phyloP scores from a whole-genome alignment of 2,888 invertebrate species.

The Hypolimnas misippus region DNA sequence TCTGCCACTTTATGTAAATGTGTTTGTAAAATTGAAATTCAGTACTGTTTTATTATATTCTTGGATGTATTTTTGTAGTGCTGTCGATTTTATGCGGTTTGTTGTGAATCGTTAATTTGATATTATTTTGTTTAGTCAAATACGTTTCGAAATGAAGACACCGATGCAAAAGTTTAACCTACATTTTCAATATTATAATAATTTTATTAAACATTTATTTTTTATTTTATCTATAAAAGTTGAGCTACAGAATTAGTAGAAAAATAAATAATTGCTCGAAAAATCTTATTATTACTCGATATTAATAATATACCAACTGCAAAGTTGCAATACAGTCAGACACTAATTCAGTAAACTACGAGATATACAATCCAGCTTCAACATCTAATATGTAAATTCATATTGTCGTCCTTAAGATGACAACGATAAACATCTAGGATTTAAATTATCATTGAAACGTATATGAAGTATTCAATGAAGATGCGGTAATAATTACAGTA shows the following conservation, averaged over 20 bases:
- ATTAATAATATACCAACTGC: too few relatives aligned
- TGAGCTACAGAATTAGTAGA: too few relatives aligned
- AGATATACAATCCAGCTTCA: neutral
- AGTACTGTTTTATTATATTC: neutral
- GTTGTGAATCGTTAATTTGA: neutral
- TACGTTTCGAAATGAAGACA: neutral
- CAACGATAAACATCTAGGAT: conserved; percentile 2
- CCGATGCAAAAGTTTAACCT: too few relatives aligned
- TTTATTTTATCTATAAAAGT: neutral
- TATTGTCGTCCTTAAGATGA: neutral
- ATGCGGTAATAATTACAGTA: neutral
- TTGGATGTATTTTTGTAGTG: neutral
- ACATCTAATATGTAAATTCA: neutral
- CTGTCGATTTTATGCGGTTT: neutral
- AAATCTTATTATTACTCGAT: too few relatives aligned
- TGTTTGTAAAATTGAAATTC: conserved; percentile 1
- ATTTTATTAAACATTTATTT: too few relatives aligned
- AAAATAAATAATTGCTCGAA: too few relatives aligned
- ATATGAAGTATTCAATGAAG: conserved; percentile 1
- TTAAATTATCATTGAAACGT: conserved; percentile 1
- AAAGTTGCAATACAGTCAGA: neutral
- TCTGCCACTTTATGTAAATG: conserved; percentile 8
- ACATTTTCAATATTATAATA: too few relatives aligned
- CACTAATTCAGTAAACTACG: neutral
- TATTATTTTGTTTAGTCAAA: neutral